Conservation (phyloP, 2,888 invertebrate genomes). For the Coelopa pilipes region DNA sequence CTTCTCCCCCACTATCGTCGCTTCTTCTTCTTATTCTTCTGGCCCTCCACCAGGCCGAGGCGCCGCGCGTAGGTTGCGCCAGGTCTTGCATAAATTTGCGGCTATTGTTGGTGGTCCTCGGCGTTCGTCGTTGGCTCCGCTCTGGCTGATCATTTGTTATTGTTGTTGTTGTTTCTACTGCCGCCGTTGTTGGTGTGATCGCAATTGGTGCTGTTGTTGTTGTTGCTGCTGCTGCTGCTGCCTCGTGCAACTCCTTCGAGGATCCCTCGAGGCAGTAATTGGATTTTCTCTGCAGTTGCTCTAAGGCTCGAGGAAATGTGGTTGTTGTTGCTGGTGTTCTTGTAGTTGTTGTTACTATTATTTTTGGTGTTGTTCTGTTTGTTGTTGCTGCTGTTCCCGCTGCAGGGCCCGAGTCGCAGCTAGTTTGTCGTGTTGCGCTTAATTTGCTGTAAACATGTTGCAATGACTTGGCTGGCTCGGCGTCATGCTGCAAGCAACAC, state of each 20-base stretch:
- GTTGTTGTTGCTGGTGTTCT: slow-evolving; percentile 28
- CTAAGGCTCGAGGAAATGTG: background rate
- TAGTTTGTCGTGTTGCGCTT: slow-evolving; percentile 30
- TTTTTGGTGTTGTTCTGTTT: background rate
- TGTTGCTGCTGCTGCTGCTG: background rate
- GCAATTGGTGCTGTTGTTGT: background rate
- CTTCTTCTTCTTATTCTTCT: background rate
- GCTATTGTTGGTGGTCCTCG: slow-evolving; percentile 27
- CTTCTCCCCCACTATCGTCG: too few species aligned
- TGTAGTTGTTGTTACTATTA: background rate
- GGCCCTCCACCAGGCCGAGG: background rate
- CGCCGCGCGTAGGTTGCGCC: slow-evolving; percentile 7
- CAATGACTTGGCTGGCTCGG: slow-evolving; percentile 14
- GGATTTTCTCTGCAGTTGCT: background rate
- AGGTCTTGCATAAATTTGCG: slow-evolving; percentile 26
- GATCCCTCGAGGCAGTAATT: slow-evolving; percentile 23
- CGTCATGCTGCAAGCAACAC: background rate
- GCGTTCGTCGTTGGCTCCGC: background rate
- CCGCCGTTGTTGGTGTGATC: background rate
- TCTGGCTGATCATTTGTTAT: too few species aligned
- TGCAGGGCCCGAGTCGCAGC: background rate
- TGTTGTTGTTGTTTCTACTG: too few species aligned
- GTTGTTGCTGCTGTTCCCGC: background rate
- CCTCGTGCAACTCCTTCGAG: background rate
- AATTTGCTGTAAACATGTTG: slow-evolving; percentile 39